Base-by-base conservation (phyloP, 2,113 vertebrate species). In the Ophthalmolycus amberensis region DNA sequence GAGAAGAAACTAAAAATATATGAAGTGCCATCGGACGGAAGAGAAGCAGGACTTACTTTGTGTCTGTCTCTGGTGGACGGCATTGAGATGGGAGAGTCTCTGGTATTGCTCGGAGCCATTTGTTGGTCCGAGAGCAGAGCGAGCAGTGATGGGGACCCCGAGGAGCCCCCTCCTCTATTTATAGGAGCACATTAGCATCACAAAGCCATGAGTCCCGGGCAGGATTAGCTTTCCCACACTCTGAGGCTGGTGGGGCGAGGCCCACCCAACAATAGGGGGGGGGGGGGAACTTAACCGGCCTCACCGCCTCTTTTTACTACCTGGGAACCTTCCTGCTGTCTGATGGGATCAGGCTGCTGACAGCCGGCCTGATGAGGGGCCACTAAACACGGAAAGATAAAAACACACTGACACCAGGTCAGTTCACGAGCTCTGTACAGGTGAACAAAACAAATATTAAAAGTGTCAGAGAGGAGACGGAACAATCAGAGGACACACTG, bases 321-420 rank as follows among this genome's bases (percentile, higher is more conserved):
- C 54, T 56, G 54, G 54, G 54, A 56, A 56, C 54, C 54, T 56
- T 56, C 54, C 54, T 56, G 54, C 54, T 56, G 54, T 56, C 54
- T 27, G 54, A 56, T 54, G 52, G 52, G 52, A 56, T 56, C 52
- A 25, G 52, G 22, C 52, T 54, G 52, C 52, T 56, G 48, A 50
- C 0, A 50, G 48, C 8, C 40, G 10, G 40, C 9, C 6, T 4
- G 40, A 42, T 44, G 42, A 44, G 42, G 42, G 42, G 42, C 42
- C 46, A 50, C 46, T 50, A 50, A 50, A 50, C 44, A 48, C 44
- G 2, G 16, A 48, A 7, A 50, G 16, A 50, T 20, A 50, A 20
- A 16, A 20, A 8, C 1, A 6, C 44, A 16, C 46, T 20, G 46
- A 48, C 46, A 20, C 48, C 48, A 22, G 48, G 48, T 9, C 18